Base-by-base conservation (phyloP, 2,113 vertebrate genomes). In the Salvator merianae region DNA sequence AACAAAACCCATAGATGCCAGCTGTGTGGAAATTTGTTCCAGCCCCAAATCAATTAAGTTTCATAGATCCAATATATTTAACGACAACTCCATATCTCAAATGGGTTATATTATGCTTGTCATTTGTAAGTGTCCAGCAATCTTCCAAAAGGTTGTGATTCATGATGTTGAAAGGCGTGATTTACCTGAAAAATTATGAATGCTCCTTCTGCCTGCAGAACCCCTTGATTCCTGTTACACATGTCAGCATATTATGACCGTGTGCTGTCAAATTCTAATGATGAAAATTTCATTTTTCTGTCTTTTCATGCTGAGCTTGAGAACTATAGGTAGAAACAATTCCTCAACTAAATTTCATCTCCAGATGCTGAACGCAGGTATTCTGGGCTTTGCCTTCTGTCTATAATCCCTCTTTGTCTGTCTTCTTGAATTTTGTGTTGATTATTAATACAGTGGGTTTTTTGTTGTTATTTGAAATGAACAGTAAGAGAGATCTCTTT, bases 221-320 rank as follows among this genome's bases (percentile, higher is more conserved):
- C 65, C 84, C 93, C 91, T 95, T 95, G 94, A 95, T 95, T 94
- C 92, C 89, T 0, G 40, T 93, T 95, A 92, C 91, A 93, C 82
- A 72, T 93, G 93, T 95, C 95, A 94, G 95, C 92, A 93, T 95
- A 93, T 95, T 95, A 89, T 95, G 95, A 95, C 94, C 93, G 90
- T 83, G 69, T 93, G 86, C 90, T 93, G 93, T 96, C 96, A 96
- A 89, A 91, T 93, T 94, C 92, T 94, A 94, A 95, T 91, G 92
- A 95, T 82, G 91, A 92, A 94, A 95, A 93, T 94, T 94, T 94
- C 66, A 91, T 94, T 94, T 93, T 94, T 94, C 90, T 95, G 82
- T 89, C 92, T 94, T 95, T 94, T 90, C 88, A 89, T 34, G 83
- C 91, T 93, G 91, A 88, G 91, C 92, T 94, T 92, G 86, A 95